Conservation (phyloP, 1,140 invertebrate species). For the Cotesia glomerata region DNA sequence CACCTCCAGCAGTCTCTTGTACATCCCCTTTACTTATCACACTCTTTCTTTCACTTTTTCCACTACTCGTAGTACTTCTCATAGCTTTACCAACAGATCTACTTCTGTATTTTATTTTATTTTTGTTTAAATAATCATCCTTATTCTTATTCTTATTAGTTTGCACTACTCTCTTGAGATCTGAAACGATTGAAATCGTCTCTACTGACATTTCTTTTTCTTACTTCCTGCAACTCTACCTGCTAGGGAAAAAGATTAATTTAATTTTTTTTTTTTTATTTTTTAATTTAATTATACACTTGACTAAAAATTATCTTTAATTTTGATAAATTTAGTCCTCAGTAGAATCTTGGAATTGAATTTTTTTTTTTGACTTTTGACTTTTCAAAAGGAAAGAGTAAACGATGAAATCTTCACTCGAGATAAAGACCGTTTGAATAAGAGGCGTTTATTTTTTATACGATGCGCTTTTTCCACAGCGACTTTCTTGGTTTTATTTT, state of each 20-base stretch:
- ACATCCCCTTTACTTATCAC: neutral
- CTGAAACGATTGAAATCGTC: neutral
- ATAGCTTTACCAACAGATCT: neutral
- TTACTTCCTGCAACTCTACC: neutral
- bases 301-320: neutral
- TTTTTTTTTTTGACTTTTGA: neutral
- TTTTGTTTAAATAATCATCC: neutral
- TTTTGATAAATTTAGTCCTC: neutral
- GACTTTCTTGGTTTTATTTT: neutral
- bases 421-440: neutral
- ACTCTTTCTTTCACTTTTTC: neutral
- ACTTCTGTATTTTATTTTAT: neutral
- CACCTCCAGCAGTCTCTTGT: neutral
- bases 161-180: constrained; percentile 4
- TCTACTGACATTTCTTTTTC: constrained; percentile 6
- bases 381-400: neutral
- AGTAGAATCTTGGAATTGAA: neutral
- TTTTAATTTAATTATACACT: neutral
- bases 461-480: constrained; percentile 18
- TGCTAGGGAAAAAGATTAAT: neutral
- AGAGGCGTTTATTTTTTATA: constrained; percentile 4
- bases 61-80: neutral
- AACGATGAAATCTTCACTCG: neutral
- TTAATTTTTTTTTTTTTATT: neutral
- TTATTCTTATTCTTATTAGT: neutral